These are phyloP conservation scores for Haliaeetus leucogaster DNA, from an alignment of 2,113 vertebrate species.

Conservation along the genomic window DNA sequence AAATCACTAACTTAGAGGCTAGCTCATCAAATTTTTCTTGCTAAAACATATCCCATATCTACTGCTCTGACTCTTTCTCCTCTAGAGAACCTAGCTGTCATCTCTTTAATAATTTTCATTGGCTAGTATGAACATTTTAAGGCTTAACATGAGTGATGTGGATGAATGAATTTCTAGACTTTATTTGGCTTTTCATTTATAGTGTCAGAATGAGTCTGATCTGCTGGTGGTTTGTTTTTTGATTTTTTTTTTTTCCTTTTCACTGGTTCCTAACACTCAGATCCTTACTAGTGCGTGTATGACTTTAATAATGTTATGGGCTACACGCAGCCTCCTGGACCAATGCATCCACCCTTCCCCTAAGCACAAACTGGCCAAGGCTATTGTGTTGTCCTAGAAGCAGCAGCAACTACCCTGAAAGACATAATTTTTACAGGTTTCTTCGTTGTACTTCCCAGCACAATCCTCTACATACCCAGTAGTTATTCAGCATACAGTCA, in stretches of 20 bases:
- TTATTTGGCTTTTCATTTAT: conserved; percentile 19
- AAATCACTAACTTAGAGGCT: conserved; percentile 45
- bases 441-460: background rate
- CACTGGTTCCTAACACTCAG: background rate
- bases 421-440: background rate
- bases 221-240: background rate
- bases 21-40: conserved; percentile 22
- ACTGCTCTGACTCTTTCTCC: background rate
- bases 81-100: conserved; percentile 18
- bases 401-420: background rate
- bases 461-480: background rate
- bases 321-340: background rate
- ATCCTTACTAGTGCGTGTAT: background rate
- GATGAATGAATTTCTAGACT: conserved; percentile 33
- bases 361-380: background rate
- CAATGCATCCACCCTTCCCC: background rate
- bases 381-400: background rate
- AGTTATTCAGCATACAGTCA: background rate
- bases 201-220: background rate
- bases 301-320: background rate
- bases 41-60: conserved; percentile 2
- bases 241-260: background rate
- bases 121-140: conserved; percentile 4
- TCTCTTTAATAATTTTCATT: conserved; percentile 38
- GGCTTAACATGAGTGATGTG: conserved; percentile 16